phyloP scores from a whole-genome alignment of 1,140 invertebrate genomes.

The Bombus terrestris region DNA sequence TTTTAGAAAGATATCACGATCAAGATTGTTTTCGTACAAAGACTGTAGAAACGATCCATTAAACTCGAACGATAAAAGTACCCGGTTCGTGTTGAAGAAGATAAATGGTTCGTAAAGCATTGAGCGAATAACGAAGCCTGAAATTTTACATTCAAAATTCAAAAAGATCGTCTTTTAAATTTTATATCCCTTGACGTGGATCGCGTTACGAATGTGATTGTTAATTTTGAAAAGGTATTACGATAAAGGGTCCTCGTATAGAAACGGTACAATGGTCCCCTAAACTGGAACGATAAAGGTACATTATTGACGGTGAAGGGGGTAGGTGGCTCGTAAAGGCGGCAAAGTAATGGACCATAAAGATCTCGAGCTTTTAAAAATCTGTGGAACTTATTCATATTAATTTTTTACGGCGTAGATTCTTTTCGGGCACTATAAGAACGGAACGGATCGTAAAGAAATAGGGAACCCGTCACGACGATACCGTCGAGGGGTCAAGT shows the following conservation, averaged over 20 bases:
- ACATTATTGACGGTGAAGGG: no score
- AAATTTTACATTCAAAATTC: background rate
- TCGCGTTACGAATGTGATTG: background rate
- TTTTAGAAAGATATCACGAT: no score
- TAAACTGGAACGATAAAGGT: background rate
- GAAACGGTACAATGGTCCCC: no score
- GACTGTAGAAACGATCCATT: no score
- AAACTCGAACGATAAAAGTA: no score
- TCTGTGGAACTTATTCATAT: conserved; percentile 29
- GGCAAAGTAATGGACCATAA: conserved; percentile 23
- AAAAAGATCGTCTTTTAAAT: no score
- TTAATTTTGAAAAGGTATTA: background rate
- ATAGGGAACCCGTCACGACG: background rate
- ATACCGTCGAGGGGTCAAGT: background rate
- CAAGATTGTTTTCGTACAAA: no score
- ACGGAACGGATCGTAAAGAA: conserved; percentile 13
- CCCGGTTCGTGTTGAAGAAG: background rate
- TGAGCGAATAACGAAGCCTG: no score
- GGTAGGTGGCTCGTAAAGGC: conserved; percentile 4
- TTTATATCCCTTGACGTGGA: no score
- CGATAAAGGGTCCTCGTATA: no score
- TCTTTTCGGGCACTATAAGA: background rate
- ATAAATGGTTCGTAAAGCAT: background rate
- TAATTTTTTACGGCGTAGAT: conserved; percentile 21
- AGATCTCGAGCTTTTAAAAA: conserved; percentile 39